phyloP scores from a whole-genome alignment of 2,888 invertebrate genomes.

The Perdita meconis region DNA sequence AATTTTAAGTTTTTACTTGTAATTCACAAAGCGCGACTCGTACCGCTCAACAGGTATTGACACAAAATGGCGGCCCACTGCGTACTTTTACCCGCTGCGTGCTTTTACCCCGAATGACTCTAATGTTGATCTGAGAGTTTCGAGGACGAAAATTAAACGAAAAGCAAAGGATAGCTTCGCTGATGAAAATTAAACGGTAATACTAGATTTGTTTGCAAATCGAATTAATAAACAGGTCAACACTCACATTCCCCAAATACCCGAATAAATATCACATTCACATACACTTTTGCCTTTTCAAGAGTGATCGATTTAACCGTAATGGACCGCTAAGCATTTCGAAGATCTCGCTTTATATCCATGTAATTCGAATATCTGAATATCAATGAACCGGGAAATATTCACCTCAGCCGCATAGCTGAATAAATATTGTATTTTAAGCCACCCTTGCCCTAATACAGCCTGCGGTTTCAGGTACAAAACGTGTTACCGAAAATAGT shows the following conservation, averaged over 20 bases:
- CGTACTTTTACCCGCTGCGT: too few species aligned
- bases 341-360: background rate
- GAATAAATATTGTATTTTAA: background rate
- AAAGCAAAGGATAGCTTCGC: too few species aligned
- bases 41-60: too few species aligned
- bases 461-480: background rate
- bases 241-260: slow-evolving; percentile 6
- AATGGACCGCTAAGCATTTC: slow-evolving; percentile 5
- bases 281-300: background rate
- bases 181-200: too few species aligned
- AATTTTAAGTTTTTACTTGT: too few species aligned
- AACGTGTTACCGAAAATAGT: background rate
- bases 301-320: slow-evolving; percentile 25
- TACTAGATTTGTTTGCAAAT: too few species aligned
- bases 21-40: too few species aligned
- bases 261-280: slow-evolving; percentile 23
- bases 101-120: too few species aligned
- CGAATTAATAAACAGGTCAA: background rate
- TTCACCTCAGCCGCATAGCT: background rate
- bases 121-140: too few species aligned
- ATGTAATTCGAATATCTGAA: slow-evolving; percentile 30
- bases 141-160: too few species aligned
- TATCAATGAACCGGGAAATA: slow-evolving; percentile 18
- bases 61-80: too few species aligned
- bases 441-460: background rate